Evolutionary conservation across 1,140 invertebrate genomes (phyloP), one percentile per base, ranked within the genome.

Genomic region (Drosophila aff.): DNA sequence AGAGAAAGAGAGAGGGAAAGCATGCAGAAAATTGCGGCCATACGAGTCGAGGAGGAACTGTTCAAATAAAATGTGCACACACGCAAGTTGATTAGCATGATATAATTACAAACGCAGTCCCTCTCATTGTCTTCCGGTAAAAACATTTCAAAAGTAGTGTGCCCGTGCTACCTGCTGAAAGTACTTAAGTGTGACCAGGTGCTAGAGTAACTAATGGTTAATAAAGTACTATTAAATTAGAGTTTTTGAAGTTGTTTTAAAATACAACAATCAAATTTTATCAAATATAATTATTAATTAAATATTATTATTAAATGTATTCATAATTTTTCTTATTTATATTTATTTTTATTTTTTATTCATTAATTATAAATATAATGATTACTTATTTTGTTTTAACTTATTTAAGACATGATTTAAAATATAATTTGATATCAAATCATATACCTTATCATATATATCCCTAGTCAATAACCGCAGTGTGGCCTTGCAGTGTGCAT

Each of bases 11-110:
- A 28, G 31, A 28, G 31, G 2, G 23, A 57, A 31, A 46, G 63
- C 16, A 18, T 40, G 38, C 11, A 55, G 26, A 71, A 55, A 40
- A 44, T 21, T 36, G 33, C 47, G 18, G 31, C 52, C 33, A 36
- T 36, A 21, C 8, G 31, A 26, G 36, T 11, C 16, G 36, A 40
- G 36, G n/a, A 52, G 31, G n/a, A 52, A 33, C n/a, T 33, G 50
- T 33, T 52, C 28, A 52, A 52, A 52, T 52, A 21, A 52, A 52
- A 52, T 52, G 52, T 59, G 52, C 53, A 55, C 33, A 65, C 62
- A 67, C 66, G 46, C 63, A 69, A 69, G 46, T 69, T 52, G 66
- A 69, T 52, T 69, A 52, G 28, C 62, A 52, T 33, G 58, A 66
- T 36, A 26, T 26, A 66, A 66, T 33, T 52, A 52, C 40, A 26